Percentiles rank a stretch among this genome's conserved stretches.
Conservation (phyloP, 2,888 invertebrate genomes). For the Mechanitis messenoides region DNA sequence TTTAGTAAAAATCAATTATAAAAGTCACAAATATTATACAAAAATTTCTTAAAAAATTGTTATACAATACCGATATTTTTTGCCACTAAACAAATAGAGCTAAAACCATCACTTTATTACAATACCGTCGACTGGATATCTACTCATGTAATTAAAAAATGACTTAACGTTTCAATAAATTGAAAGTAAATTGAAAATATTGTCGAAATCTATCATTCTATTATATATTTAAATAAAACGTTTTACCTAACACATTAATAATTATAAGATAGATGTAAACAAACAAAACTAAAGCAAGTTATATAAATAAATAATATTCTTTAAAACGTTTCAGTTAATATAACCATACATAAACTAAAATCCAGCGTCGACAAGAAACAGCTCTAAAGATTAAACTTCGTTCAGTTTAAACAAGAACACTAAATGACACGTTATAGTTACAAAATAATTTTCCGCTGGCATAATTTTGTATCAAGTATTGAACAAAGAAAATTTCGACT, state of each 20-base stretch:
- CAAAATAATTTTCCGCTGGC: constrained; percentile 42
- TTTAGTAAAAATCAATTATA: no score
- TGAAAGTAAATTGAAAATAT: no score
- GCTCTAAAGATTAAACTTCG: constrained; percentile 33
- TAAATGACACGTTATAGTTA: constrained; percentile 37
- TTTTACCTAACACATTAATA: background rate
- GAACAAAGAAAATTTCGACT: background rate
- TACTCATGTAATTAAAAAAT: background rate
- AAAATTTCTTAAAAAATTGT: no score
- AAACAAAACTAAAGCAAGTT: background rate
- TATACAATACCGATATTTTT: no score
- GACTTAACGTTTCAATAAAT: background rate
- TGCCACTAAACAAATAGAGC: no score
- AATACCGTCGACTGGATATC: no score
- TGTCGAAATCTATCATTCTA: no score
- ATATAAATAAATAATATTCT: background rate
- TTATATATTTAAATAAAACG: no score
- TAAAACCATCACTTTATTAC: no score
- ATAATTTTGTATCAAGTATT: constrained; percentile 36
- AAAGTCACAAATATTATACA: no score
- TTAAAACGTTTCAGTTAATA: background rate
- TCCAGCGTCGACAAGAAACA: constrained; percentile 23
- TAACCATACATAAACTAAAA: constrained; percentile 16
- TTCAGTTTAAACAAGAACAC: constrained; percentile 36
- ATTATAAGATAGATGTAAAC: background rate